A percentile compares a stretch with the other conserved stretches of the same genome.
Conservation (phyloP, 2,888 invertebrate species). For the Cephus pulcher region DNA sequence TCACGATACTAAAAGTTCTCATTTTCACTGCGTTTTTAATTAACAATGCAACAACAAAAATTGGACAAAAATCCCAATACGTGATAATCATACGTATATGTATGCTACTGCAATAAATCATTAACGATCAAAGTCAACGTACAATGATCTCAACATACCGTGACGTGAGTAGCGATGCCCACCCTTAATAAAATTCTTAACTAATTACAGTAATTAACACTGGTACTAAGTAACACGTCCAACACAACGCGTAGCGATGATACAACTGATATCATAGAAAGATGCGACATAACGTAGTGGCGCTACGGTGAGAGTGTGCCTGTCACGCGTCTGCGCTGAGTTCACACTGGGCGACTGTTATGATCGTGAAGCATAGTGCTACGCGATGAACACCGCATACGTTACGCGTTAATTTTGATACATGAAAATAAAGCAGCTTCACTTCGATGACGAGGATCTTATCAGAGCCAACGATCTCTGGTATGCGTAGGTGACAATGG, state of each 20-base stretch:
- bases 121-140: neutral
- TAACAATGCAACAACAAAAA: neutral
- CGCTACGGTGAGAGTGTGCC: neutral
- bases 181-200: neutral
- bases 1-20: neutral
- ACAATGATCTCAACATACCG: neutral
- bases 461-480: neutral
- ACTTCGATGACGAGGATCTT: neutral
- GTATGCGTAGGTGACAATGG: neutral
- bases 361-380: neutral
- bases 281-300: slow-evolving; percentile 27
- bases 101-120: neutral
- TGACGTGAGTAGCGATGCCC: neutral
- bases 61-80: neutral
- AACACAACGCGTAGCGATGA: slow-evolving; percentile 30
- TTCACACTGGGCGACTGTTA: neutral
- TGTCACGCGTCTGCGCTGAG: neutral
- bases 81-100: neutral
- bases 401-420: neutral
- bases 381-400: neutral
- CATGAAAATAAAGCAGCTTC: neutral
- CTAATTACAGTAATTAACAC: neutral
- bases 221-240: slow-evolving; percentile 14
- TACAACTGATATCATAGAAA: slow-evolving; percentile 36
- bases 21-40: neutral